Evolutionary conservation across 1,140 invertebrate genomes (phyloP).

Genomic region (Bombus breviceps): DNA sequence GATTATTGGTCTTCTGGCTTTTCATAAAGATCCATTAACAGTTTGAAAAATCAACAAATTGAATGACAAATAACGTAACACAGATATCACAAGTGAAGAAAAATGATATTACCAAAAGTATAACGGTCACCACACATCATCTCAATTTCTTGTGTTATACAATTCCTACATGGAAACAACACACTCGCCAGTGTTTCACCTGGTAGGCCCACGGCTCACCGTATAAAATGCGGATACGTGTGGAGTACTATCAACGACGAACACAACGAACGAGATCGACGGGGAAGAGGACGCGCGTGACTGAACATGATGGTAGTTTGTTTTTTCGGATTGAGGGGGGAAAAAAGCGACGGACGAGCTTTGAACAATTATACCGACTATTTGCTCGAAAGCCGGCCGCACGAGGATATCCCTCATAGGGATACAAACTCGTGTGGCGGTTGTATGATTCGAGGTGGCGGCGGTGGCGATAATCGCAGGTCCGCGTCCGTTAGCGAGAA

Average conservation of each 20-base stretch:
- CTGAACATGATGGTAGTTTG: neutral
- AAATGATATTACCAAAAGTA: neutral
- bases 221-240: slow-evolving; percentile 36
- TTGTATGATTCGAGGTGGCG: slow-evolving; percentile 83
- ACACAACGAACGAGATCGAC: slow-evolving; percentile 36
- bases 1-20: neutral
- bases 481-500: slow-evolving; percentile 88
- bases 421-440: slow-evolving; percentile 83
- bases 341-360: slow-evolving; percentile 43
- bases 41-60: neutral
- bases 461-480: slow-evolving; percentile 81
- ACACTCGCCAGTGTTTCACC: neutral
- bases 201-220: slow-evolving; percentile 32
- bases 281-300: neutral
- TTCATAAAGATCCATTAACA: neutral
- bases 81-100: neutral
- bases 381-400: slow-evolving; percentile 18
- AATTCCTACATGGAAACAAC: neutral
- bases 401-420: slow-evolving; percentile 62
- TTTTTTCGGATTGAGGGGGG: neutral
- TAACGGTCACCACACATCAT: neutral
- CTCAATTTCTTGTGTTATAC: neutral
- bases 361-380: slow-evolving; percentile 39
- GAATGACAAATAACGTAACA: neutral
- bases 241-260: slow-evolving; percentile 25